Base-by-base conservation (phyloP, 2,888 invertebrate species). In the Dryomyza anilis region DNA sequence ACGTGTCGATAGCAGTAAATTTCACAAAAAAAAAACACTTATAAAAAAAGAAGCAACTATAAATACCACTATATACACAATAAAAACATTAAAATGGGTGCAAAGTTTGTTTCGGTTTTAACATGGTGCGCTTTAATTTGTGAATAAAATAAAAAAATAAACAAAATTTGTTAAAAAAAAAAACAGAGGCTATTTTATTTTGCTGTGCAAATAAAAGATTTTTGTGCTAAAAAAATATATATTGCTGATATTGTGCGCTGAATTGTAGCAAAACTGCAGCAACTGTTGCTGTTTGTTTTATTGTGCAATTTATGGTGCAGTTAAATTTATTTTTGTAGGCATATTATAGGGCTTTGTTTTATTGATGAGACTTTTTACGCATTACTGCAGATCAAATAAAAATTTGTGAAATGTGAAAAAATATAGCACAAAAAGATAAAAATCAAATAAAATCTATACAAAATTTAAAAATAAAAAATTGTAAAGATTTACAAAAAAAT, bases 91-190 rank as follows among this genome's bases (percentile, higher is more conserved):
- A 73, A 58, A 72, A 72, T 73, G 72, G n/a, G 79, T 79, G 79
- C 79, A 79, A 77, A 77, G 77, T 77, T 74, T 79, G 79, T 79
- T 78, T 79, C 79, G 79, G 79, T 79, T 79, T 79, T 75, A 78
- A 78, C 74, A 77, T 75, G 73, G 77, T 79, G 79, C 79, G 79
- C 76, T 78, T 77, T 72, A 77, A 76, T 72, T 75, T 70, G 63
- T 55, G 56, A 65, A 43, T 25, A 48, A 65, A 66, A 62, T 43
- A 66, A 45, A 63, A 50, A 29, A 65, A 58, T 64, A n/a, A n/a
- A n/a, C n/a, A n/a, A n/a, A n/a, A n/a, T n/a, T n/a, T 3, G 1
- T 25, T 45, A 3, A 58, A 45, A 58, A 36, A 14, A 36, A 30
- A 46, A 65, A 63, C 50, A 65, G 65, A 64, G 66, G 16, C 55